These are phyloP conservation scores for Xiphophorus maculatus DNA, from an alignment of 2,113 vertebrate species.

Conservation along the genomic window DNA sequence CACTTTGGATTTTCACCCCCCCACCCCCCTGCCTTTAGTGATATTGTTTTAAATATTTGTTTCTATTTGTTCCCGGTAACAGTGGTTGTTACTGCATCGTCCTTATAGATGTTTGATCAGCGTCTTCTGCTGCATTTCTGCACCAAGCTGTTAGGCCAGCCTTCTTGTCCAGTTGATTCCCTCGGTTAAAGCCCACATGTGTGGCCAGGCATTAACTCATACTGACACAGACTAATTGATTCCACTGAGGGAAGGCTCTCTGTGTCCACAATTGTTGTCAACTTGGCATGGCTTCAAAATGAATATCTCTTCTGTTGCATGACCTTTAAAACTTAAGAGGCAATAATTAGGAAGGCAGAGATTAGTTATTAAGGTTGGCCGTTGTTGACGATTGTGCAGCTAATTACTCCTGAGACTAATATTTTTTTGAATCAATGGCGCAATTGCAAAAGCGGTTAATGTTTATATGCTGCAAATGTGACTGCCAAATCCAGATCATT, in stretches of 20 bases:
- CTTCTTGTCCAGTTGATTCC: neutral
- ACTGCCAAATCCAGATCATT: neutral
- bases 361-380: neutral
- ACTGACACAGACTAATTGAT: slow-evolving; percentile 2
- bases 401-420: neutral
- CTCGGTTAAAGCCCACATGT: neutral
- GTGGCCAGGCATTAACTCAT: neutral
- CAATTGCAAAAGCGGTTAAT: neutral
- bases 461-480: neutral
- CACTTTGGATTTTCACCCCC: too few species aligned
- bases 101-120: neutral
- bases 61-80: too few species aligned
- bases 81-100: neutral
- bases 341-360: neutral
- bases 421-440: neutral
- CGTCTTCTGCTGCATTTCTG: neutral
- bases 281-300: neutral
- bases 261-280: neutral
- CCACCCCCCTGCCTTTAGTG: too few species aligned
- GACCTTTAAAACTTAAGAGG: neutral
- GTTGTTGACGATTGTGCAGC: neutral
- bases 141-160: neutral
- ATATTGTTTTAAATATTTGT: too few species aligned
- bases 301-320: neutral
- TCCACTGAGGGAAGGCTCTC: neutral